These are phyloP conservation scores for Wiebesia pumilae DNA, from an alignment of 1,140 invertebrate genomes.

Conservation along the genomic window DNA sequence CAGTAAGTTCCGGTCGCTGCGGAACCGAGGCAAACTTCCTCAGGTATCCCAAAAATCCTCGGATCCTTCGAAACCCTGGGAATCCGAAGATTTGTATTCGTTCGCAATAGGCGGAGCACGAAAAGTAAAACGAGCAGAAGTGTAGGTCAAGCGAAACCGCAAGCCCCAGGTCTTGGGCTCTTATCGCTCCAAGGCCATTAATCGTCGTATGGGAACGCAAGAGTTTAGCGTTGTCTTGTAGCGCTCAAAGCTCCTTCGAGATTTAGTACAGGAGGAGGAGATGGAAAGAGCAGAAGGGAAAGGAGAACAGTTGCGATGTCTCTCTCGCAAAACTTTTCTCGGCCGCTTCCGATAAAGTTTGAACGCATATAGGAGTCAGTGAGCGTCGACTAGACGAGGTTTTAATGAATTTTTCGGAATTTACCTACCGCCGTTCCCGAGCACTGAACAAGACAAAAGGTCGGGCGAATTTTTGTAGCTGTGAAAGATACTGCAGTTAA, in stretches of 20 bases:
- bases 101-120: neutral
- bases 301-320: neutral
- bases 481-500: neutral
- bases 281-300: neutral
- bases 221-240: slow-evolving; percentile 41
- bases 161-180: neutral
- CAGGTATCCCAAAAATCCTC: too few species aligned
- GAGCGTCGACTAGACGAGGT: neutral
- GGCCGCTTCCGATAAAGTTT: slow-evolving; percentile 13
- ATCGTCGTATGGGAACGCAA: slow-evolving; percentile 16
- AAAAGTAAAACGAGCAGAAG: slow-evolving; percentile 7
- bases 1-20: too few species aligned
- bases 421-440: neutral
- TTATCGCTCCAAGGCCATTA: slow-evolving; percentile 41
- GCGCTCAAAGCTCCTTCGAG: slow-evolving; percentile 17
- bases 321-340: neutral
- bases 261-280: neutral
- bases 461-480: neutral
- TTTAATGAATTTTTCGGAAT: slow-evolving; percentile 12
- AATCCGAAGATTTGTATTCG: neutral
- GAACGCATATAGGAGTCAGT: too few species aligned
- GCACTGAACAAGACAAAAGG: neutral
- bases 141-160: slow-evolving; percentile 27
- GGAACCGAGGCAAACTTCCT: too few species aligned
- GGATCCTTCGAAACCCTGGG: too few species aligned